Evolutionary conservation across 1,140 invertebrate species (phyloP).

Genomic region (Drosophila paulistorum): DNA sequence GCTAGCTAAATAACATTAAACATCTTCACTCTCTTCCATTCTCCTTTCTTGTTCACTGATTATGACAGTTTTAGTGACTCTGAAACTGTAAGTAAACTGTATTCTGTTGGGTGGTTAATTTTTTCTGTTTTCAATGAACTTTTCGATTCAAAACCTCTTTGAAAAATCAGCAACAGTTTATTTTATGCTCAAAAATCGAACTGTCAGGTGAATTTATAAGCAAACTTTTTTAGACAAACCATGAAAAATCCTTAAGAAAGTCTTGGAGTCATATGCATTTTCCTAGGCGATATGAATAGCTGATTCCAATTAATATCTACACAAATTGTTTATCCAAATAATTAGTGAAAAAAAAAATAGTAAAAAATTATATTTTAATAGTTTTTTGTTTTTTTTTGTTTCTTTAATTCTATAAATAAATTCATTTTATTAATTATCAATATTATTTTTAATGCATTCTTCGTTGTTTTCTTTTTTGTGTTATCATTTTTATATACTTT

Average conservation of each 20-base stretch:
- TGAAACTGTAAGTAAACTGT: not conserved
- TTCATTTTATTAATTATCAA: conserved; percentile 15
- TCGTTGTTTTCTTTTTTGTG: conserved; percentile 2
- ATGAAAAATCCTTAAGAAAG: no score
- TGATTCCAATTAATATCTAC: no score
- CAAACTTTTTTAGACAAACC: no score
- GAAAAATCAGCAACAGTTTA: no score
- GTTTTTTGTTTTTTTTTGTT: not conserved
- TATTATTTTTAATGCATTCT: conserved; percentile 13
- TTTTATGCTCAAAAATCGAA: no score
- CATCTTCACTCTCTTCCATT: not conserved
- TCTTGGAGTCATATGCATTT: no score
- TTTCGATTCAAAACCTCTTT: no score
- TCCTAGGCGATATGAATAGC: no score
- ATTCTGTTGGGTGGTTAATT: no score
- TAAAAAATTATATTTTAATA: not conserved
- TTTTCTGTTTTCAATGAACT: no score
- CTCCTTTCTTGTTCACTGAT: not conserved
- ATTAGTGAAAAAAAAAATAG: not conserved
- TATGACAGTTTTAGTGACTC: not conserved
- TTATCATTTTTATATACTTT: not conserved
- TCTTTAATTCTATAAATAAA: conserved; percentile 27
- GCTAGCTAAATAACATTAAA: not conserved
- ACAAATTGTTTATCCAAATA: not conserved
- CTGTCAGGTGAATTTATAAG: no score